Conservation (phyloP, 2,797 vertebrate species). For the Mus caroli region DNA sequence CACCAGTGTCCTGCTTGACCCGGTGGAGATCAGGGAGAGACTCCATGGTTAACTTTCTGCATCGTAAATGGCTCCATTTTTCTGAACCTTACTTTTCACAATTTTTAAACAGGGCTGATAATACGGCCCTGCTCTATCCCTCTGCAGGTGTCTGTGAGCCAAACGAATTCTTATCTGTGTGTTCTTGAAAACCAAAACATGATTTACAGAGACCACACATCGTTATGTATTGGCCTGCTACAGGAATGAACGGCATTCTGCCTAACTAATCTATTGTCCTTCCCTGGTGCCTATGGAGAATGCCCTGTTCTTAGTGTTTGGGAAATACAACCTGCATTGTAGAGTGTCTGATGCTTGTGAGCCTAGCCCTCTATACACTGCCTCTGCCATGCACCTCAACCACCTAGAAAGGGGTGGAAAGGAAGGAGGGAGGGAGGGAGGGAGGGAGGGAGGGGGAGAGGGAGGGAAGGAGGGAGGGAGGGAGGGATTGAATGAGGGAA, state of each 20-base stretch:
- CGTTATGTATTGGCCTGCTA: not conserved
- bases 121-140: not conserved
- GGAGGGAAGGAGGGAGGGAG: not conserved
- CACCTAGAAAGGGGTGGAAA: not conserved
- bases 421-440: too few species aligned
- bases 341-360: not conserved
- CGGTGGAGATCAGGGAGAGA: not conserved
- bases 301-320: not conserved
- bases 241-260: not conserved
- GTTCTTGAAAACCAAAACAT: slow-evolving; percentile 3
- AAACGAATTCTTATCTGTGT: not conserved
- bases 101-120: not conserved
- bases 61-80: not conserved
- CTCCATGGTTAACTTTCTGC: not conserved
- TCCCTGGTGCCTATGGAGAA: not conserved
- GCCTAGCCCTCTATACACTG: not conserved
- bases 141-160: not conserved
- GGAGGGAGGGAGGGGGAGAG: too few species aligned
- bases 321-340: not conserved
- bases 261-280: not conserved
- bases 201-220: not conserved
- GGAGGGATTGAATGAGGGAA: too few species aligned
- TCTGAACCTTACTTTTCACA: slow-evolving; percentile 20
- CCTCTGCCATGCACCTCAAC: not conserved
- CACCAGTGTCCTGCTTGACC: slow-evolving; percentile 10